These are phyloP conservation scores for Takifugu rubripes DNA, from an alignment of 2,797 vertebrate species.

Conservation along the genomic window DNA sequence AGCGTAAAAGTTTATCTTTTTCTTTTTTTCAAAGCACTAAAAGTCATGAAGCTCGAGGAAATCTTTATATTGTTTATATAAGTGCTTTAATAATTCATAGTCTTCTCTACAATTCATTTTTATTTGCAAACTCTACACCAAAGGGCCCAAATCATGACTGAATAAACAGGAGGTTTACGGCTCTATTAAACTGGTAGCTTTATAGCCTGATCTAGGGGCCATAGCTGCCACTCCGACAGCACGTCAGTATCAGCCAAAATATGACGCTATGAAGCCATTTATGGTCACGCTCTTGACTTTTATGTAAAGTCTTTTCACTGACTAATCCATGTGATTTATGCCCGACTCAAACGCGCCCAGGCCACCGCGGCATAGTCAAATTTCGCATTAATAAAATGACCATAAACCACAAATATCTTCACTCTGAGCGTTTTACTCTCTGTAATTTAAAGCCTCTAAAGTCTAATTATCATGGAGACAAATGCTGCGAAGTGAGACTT, in stretches of 20 bases:
- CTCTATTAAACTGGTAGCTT: slow-evolving; percentile 29
- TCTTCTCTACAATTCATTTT: slow-evolving; percentile 2
- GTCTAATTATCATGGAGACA: slow-evolving; percentile 13
- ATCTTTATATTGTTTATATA: background rate
- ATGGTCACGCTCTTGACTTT: slow-evolving; percentile 46
- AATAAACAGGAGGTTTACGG: slow-evolving; percentile 27
- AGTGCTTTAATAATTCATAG: slow-evolving; percentile 2
- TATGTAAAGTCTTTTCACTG: slow-evolving; percentile 27
- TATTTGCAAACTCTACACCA: background rate
- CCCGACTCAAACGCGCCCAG: slow-evolving; percentile 28
- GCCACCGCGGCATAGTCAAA: slow-evolving; percentile 42
- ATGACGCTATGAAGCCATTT: slow-evolving; percentile 48
- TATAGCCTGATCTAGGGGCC: slow-evolving; percentile 17
- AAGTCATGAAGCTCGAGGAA: background rate
- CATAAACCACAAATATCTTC: too few species aligned
- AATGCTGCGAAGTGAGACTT: background rate
- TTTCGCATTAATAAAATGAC: slow-evolving; percentile 18
- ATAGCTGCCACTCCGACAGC: slow-evolving; percentile 26
- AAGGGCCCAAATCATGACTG: background rate
- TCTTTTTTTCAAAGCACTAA: background rate
- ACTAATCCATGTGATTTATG: slow-evolving; percentile 54
- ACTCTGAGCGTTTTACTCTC: too few species aligned
- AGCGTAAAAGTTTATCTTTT: background rate
- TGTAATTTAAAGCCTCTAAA: slow-evolving; percentile 27
- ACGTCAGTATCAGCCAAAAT: slow-evolving; percentile 46